phyloP scores from a whole-genome alignment of 2,113 vertebrate species.

The Tamias sibiricus region DNA sequence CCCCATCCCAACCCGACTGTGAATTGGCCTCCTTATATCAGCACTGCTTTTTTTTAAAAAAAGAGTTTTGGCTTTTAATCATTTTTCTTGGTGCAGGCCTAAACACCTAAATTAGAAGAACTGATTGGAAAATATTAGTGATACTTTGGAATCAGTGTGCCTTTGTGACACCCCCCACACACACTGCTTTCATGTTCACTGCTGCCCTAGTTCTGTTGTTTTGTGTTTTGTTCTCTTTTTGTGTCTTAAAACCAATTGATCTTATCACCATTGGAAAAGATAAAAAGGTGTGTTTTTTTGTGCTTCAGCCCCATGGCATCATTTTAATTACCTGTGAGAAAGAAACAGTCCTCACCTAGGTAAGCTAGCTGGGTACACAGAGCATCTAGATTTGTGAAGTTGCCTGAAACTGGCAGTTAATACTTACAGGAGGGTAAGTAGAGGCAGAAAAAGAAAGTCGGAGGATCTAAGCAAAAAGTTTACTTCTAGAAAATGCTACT shows the following conservation, averaged over 20 bases:
- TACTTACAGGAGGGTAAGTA: neutral
- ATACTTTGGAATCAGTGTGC: neutral
- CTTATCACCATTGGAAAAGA: neutral
- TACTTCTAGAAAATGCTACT: neutral
- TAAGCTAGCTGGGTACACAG: accelerated
- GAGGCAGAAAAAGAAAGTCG: neutral
- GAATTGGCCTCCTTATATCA: too few species aligned
- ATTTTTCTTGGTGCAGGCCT: neutral
- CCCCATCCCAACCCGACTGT: too few species aligned
- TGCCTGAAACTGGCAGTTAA: neutral
- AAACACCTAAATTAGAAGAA: neutral
- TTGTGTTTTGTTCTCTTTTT: neutral
- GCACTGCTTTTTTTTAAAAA: too few species aligned
- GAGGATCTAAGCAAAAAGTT: neutral
- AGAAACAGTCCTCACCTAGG: neutral
- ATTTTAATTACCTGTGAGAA: neutral
- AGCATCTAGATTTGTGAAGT: neutral
- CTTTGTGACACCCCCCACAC: neutral
- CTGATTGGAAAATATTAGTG: neutral
- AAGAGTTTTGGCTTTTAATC: neutral
- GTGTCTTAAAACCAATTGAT: neutral
- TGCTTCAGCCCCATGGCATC: neutral
- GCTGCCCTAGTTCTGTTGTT: neutral
- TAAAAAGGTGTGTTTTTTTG: neutral
- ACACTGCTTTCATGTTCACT: neutral